A percentile compares a stretch with the other conserved stretches of the same genome.
Evolutionary conservation across 2,888 invertebrate species (phyloP).

Genomic region (Hyalella azteca): DNA sequence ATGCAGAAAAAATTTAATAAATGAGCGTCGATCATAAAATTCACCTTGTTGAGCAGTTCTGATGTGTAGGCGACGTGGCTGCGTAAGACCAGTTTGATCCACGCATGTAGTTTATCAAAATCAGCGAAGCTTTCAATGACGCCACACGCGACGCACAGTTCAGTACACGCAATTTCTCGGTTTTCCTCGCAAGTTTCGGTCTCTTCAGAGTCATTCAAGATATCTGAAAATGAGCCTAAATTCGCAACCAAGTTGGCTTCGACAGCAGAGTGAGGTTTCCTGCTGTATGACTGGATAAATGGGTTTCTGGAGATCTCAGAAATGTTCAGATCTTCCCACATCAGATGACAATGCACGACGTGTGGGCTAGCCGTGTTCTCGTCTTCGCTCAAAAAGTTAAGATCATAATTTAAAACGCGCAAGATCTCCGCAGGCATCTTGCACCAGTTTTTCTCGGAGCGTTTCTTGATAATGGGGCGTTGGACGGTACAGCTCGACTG

Average conservation of each 20-base stretch:
- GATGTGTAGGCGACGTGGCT: slow-evolving; percentile 26
- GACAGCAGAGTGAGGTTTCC: background rate
- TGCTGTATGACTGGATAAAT: background rate
- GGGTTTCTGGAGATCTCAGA: background rate
- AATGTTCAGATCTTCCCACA: slow-evolving; percentile 12
- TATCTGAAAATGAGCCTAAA: background rate
- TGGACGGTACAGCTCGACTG: background rate
- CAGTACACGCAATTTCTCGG: background rate
- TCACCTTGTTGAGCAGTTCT: slow-evolving; percentile 13
- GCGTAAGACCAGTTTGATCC: slow-evolving; percentile 10
- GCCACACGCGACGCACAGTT: slow-evolving; percentile 22
- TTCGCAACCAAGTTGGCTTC: background rate
- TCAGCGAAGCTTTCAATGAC: background rate
- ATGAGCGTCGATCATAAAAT: too few species aligned
- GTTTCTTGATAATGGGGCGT: background rate
- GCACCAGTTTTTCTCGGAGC: background rate
- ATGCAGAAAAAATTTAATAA: too few species aligned
- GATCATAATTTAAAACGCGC: background rate
- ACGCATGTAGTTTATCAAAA: background rate
- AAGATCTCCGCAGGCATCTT: background rate
- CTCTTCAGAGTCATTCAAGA: background rate
- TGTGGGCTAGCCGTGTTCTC: background rate
- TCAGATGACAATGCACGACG: background rate
- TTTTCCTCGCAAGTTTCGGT: background rate
- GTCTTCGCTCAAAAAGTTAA: background rate